Base-by-base conservation (phyloP, 2,888 invertebrate genomes). In the Isotomurus palustris region DNA sequence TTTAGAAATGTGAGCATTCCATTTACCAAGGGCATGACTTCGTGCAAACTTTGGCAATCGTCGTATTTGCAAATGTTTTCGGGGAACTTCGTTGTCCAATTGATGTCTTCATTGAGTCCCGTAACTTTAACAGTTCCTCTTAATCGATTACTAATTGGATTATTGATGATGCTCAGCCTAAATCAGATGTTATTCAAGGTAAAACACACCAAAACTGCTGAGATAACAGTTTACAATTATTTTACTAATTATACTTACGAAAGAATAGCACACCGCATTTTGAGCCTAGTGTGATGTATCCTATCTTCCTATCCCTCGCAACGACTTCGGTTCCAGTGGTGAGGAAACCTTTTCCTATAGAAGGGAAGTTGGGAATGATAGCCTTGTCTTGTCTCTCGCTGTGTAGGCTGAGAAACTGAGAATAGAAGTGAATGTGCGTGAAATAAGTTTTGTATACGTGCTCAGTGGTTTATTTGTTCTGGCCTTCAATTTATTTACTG, bases 261-360 rank as follows among this genome's bases (percentile, higher is more conserved):
- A 24, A 62, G 43, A 41, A 62, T 58, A 24, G 57, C 58, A 48
- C 56, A 56, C 22, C 62, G 62, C 62, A 62, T 62, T 35, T 48
- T 49, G 25, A 19, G n/a, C n/a, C n/a, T n/a, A n/a, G n/a, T n/a
- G n/a, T n/a, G n/a, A n/a, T n/a, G n/a, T n/a, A n/a, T n/a, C n/a
- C n/a, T n/a, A n/a, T n/a, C n/a, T n/a, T n/a, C n/a, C n/a, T n/a
- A n/a, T n/a, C n/a, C n/a, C n/a, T n/a, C n/a, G n/a, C n/a, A n/a
- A n/a, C n/a, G n/a, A n/a, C n/a, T n/a, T n/a, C n/a, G n/a, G n/a
- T n/a, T n/a, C n/a, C n/a, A n/a, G n/a, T n/a, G n/a, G n/a, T n/a
- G n/a, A n/a, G n/a, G n/a, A n/a, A n/a, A n/a, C n/a, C n/a, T n/a
- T n/a, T n/a, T n/a, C n/a, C n/a, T n/a, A n/a, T n/a, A n/a, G n/a